Conservation (phyloP, 2,888 invertebrate species). For the Cerceris rybyensis region DNA sequence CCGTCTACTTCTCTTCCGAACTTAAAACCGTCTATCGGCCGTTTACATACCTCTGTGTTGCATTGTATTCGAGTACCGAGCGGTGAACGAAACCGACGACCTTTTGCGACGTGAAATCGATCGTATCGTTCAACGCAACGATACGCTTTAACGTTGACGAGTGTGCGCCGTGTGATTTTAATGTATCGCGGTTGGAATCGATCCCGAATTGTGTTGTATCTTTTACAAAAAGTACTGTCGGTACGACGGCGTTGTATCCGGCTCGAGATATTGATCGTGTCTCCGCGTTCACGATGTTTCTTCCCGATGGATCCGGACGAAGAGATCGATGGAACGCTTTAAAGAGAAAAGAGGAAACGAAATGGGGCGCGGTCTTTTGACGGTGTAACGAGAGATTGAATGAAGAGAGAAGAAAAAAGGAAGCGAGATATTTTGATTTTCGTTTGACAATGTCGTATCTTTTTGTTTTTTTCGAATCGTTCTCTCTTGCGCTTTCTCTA, state of each 20-base stretch:
- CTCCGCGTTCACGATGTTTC: slow-evolving; percentile 16
- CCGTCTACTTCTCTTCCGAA: slow-evolving; percentile 4
- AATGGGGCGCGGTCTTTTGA: too few relatives aligned
- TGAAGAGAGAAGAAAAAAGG: not conserved
- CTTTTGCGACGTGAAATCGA: slow-evolving; percentile 15
- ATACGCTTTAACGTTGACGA: slow-evolving; percentile 22
- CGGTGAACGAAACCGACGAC: slow-evolving; percentile 2
- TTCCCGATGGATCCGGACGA: slow-evolving; percentile 15
- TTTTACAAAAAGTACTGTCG: slow-evolving; percentile 23
- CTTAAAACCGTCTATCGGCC: not conserved
- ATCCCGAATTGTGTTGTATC: slow-evolving; percentile 33
- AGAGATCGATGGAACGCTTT: slow-evolving; percentile 13
- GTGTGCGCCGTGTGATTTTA: slow-evolving; percentile 41
- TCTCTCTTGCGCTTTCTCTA: slow-evolving; percentile 5
- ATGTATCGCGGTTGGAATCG: slow-evolving; percentile 28
- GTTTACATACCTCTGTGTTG: slow-evolving; percentile 11
- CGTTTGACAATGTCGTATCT: not conserved
- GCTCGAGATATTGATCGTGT: slow-evolving; percentile 1
- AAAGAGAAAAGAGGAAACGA: not conserved
- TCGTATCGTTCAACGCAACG: slow-evolving; percentile 29
- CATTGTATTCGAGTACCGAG: slow-evolving; percentile 38
- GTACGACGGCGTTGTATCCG: too few relatives aligned
- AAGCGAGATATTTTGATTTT: not conserved
- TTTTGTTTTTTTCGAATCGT: slow-evolving; percentile 17
- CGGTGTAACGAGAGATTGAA: not conserved